These are phyloP conservation scores for Albula glossodonta DNA, from an alignment of 2,113 vertebrate species.

Conservation along the genomic window DNA sequence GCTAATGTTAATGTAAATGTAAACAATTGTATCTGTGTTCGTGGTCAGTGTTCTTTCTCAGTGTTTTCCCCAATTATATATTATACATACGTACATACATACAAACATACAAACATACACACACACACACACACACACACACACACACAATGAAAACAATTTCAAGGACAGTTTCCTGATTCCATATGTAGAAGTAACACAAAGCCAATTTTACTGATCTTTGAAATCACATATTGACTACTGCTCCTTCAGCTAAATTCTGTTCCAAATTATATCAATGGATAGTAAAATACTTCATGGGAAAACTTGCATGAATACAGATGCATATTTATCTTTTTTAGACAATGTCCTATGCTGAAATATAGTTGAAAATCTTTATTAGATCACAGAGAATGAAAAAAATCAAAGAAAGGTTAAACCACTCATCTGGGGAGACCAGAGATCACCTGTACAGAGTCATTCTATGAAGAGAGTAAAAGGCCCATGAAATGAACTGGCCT, in stretches of 20 bases:
- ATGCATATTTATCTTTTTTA: neutral
- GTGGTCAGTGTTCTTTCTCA: neutral
- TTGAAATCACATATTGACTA: too few species aligned
- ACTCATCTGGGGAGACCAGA: neutral
- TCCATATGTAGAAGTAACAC: too few species aligned
- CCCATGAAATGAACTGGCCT: neutral
- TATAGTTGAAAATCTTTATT: neutral
- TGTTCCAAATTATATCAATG: too few species aligned
- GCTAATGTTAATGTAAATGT: neutral
- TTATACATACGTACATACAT: neutral
- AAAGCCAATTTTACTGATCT: too few species aligned
- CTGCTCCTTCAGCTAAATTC: too few species aligned
- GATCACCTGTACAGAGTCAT: neutral
- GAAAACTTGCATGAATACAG: neutral
- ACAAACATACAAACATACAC: too few species aligned
- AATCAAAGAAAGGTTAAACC: neutral
- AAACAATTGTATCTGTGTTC: neutral
- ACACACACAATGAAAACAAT: too few species aligned
- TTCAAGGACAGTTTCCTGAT: too few species aligned
- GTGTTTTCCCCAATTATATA: neutral
- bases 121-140: too few species aligned
- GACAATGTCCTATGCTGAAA: neutral
- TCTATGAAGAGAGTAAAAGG: slow-evolving; percentile 6
- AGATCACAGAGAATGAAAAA: neutral
- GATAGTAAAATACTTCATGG: neutral